Evolutionary conservation across 2,797 vertebrate genomes (phyloP), one percentile per base, ranked within the genome.

Genomic region (Sciurus vulgaris): DNA sequence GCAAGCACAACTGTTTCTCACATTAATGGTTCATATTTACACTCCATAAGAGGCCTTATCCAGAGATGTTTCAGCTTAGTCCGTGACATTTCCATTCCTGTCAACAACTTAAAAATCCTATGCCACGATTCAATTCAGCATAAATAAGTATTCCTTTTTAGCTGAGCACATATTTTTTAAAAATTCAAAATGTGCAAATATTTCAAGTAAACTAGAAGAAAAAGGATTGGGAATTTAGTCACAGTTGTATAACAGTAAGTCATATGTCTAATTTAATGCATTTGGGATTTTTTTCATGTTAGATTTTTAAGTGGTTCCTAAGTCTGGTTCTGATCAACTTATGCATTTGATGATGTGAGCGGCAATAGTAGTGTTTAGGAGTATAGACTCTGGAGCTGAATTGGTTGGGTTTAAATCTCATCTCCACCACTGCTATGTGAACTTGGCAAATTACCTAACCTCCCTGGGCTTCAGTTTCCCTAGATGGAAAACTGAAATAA

Each of bases 191-290:
- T 89, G 56, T 85, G 49, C 61, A 95, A 85, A 30, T 78, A 22
- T 95, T 95, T 94, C 76, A 93, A 82, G 30, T 54, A 93, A 94
- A 82, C 73, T 95, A 81, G 56, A 83, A 93, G 83, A 76, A 94
- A 94, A 38, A 67, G 28, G n/a, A 92, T 81, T 87, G n/a, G 44
- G 28, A 93, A 91, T 82, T 94, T 78, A 92, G 61, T 86, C 49
- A 94, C 73, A 82, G 74, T 92, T 95, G 7, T 84, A 72, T 18
- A 61, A 73, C 94, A 89, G 38, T 86, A 79, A 41, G 18, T 78
- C 38, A 28, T 63, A 49, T 49, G 35, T 88, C 28, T 74, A 65
- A 79, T 86, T 92, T 82, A 86, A 81, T 86, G 17, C 63, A 91
- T 91, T 91, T 86, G 86, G 59, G 76, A 79, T 49, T 35, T 61